A percentile compares a stretch with the other conserved stretches of the same genome.
phyloP scores from a whole-genome alignment of 2,888 invertebrate species.

The Apotomis capreana region DNA sequence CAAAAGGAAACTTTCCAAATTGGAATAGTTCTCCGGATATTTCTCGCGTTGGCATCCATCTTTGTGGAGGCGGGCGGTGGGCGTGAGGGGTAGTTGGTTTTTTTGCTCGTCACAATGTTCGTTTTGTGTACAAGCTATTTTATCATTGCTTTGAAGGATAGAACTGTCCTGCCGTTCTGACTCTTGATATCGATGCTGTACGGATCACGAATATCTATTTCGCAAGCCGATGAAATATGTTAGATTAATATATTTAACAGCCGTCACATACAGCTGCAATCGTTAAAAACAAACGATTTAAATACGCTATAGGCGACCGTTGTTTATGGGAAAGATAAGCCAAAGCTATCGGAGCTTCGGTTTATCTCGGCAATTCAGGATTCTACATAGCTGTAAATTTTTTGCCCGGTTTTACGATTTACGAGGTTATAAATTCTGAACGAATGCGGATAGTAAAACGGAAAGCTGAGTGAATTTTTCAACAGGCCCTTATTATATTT shows the following conservation, averaged over 20 bases:
- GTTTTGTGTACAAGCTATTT: slow-evolving; percentile 66
- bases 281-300: slow-evolving; percentile 36
- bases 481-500: slow-evolving; percentile 55
- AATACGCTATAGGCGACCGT: slow-evolving; percentile 43
- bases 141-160: slow-evolving; percentile 57
- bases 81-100: slow-evolving; percentile 57
- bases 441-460: slow-evolving; percentile 73
- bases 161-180: slow-evolving; percentile 29
- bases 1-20: slow-evolving; percentile 77
- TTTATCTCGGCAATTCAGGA: slow-evolving; percentile 66
- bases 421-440: slow-evolving; percentile 75
- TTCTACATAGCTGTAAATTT: slow-evolving; percentile 69
- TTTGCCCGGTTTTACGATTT: slow-evolving; percentile 72
- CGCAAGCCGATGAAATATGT: background rate
- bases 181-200: slow-evolving; percentile 28
- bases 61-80: slow-evolving; percentile 65
- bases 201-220: slow-evolving; percentile 1
- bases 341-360: slow-evolving; percentile 57
- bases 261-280: slow-evolving; percentile 20
- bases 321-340: slow-evolving; percentile 63
- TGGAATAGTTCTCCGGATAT: slow-evolving; percentile 78
- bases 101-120: slow-evolving; percentile 65
- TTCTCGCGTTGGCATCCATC: slow-evolving; percentile 72
- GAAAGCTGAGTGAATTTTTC: slow-evolving; percentile 73
- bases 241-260: slow-evolving; percentile 21